Base-by-base conservation (phyloP, 2,888 invertebrate species). In the Agelastica alni region DNA sequence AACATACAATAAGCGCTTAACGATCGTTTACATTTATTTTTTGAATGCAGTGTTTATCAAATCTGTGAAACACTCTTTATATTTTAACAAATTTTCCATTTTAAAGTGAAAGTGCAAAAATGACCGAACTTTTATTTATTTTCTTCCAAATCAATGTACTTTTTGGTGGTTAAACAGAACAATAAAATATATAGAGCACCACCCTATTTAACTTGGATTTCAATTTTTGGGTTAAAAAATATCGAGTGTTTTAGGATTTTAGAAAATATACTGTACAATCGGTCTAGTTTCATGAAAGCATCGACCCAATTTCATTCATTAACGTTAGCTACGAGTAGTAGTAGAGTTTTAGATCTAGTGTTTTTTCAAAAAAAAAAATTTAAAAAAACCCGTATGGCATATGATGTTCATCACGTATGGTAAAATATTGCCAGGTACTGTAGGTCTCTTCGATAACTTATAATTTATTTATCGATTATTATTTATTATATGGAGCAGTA, bases 271-370 rank as follows among this genome's bases (percentile, higher is more conserved):
- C 47, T 39, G 51, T 56, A 37, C 45, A 22, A 55, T 52, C 52
- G 52, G 53, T 59, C 48, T 58, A 57, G 55, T 56, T 58, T 54
- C 53, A 56, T 17, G 41, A 36, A 56, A 41, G 51, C 58, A 58
- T 59, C 59, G 59, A 59, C 61, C 59, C 59, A 56, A 54, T 34
- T 17, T 58, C 67, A 66, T 68, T 59, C 69, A 72, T 73, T 73
- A 46, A 37, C 43, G 30, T 72, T 75, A 75, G 73, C 73, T 73
- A 74, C 72, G 70, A 73, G 64, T 67, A 72, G 72, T 61, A 59
- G 42, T 61, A 64, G 68, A 68, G 64, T 58, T 64, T 61, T 71
- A 69, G 69, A 60, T 65, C 63, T 69, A 70, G 71, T 69, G 65
- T 70, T 70, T 67, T 48, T 48, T 39, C 28, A 48, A 48, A 37